Evolutionary conservation across 1,140 invertebrate species (phyloP).

Genomic region (Meloidogyne floridensis): DNA sequence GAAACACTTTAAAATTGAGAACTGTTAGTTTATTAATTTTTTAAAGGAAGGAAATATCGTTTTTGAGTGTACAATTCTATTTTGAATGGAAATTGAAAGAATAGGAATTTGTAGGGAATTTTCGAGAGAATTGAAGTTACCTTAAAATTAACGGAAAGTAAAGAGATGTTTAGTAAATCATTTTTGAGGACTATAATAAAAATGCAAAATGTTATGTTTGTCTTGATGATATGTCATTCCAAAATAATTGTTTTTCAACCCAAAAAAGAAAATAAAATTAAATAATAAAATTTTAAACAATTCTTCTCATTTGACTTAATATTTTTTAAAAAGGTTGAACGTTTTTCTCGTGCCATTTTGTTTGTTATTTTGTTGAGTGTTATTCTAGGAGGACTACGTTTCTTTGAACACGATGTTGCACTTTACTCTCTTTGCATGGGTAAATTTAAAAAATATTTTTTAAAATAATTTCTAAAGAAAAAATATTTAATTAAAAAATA

Average conservation of each 20-base stretch:
- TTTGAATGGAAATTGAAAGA: neutral
- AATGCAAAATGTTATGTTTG: too few relatives aligned
- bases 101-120: neutral
- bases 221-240: too few relatives aligned
- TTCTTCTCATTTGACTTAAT: neutral
- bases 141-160: too few relatives aligned
- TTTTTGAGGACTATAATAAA: too few relatives aligned
- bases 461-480: neutral
- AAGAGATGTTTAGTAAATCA: too few relatives aligned
- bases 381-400: conserved; percentile 54
- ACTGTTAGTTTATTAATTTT: neutral
- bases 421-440: conserved; percentile 62
- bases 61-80: neutral
- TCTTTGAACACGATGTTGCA: conserved; percentile 62
- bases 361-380: conserved; percentile 59
- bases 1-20: conserved; percentile 45
- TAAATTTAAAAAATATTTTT: conserved; percentile 28
- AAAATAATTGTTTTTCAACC: too few relatives aligned
- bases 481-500: neutral
- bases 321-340: conserved; percentile 50
- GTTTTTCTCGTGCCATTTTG: conserved; percentile 65
- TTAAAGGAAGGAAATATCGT: too few relatives aligned
- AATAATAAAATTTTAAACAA: conserved; percentile 50
- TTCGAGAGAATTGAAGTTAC: too few relatives aligned
- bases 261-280: too few relatives aligned